Evolutionary conservation across 2,797 vertebrate genomes (phyloP).

Genomic region (Thunnus albacares): DNA sequence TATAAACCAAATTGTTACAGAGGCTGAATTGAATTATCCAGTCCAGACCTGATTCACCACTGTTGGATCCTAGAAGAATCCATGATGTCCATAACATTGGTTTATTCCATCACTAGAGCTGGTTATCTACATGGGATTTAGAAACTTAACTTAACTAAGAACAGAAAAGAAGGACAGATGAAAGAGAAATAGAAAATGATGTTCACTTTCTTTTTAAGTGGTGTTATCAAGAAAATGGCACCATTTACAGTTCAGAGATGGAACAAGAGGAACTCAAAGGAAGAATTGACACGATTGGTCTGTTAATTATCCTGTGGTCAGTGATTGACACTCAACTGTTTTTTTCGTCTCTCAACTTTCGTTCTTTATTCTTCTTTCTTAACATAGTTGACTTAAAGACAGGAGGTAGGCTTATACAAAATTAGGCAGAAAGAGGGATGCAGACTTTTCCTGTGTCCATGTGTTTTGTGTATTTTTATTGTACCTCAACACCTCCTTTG

Average conservation of each 20-base stretch:
- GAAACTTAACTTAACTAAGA: not conserved
- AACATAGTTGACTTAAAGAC: conserved; percentile 14
- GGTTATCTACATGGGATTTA: not conserved
- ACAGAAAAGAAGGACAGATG: conserved; percentile 28
- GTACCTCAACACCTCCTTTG: not conserved
- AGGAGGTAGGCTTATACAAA: not conserved
- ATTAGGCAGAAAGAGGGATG: not conserved
- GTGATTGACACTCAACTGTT: conserved; percentile 52
- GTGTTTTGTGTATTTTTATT: not conserved
- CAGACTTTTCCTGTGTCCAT: not conserved
- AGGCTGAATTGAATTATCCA: too few species aligned
- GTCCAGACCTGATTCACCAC: not conserved
- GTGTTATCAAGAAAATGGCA: conserved; percentile 64
- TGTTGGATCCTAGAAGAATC: too few species aligned
- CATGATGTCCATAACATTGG: not conserved
- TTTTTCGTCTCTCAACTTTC: not conserved
- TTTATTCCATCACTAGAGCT: not conserved
- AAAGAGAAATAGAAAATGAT: conserved; percentile 46
- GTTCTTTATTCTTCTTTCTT: conserved; percentile 28
- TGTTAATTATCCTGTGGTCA: conserved; percentile 48
- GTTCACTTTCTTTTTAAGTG: conserved; percentile 53
- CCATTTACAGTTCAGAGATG: conserved; percentile 52
- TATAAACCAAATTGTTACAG: too few species aligned
- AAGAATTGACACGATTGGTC: conserved; percentile 53
- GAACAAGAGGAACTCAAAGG: conserved; percentile 17